phyloP scores from a whole-genome alignment of 2,797 vertebrate genomes.

The Botia almorhae region DNA sequence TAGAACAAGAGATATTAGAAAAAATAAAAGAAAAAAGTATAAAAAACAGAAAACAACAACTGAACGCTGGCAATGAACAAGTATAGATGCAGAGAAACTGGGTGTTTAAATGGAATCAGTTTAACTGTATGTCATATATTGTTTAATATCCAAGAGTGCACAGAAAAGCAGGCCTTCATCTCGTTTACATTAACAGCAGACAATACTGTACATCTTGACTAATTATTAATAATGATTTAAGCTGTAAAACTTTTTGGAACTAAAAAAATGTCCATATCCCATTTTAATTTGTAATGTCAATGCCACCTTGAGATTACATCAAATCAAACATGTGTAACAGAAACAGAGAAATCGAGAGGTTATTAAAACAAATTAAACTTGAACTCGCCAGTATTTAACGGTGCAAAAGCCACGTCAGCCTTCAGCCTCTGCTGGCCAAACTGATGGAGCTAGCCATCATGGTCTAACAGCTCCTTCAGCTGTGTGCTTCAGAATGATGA shows the following conservation, averaged over 20 bases:
- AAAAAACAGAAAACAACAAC: slow-evolving; percentile 24
- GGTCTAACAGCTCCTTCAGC: slow-evolving; percentile 43
- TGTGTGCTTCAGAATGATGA: slow-evolving; percentile 36
- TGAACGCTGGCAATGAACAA: slow-evolving; percentile 22
- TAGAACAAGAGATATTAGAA: slow-evolving; percentile 38
- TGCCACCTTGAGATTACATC: slow-evolving; percentile 24
- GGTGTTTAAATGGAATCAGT: neutral
- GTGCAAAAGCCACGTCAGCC: slow-evolving; percentile 61
- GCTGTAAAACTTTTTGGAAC: neutral
- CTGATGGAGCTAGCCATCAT: slow-evolving; percentile 64
- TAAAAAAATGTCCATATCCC: neutral
- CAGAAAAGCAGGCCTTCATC: neutral
- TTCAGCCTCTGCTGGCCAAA: slow-evolving; percentile 67
- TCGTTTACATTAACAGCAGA: slow-evolving; percentile 1
- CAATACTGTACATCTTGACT: neutral
- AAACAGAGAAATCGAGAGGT: slow-evolving; percentile 57
- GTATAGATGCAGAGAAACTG: neutral
- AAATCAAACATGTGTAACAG: slow-evolving; percentile 39
- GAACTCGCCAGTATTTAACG: slow-evolving; percentile 65
- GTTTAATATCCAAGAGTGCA: neutral
- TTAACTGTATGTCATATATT: neutral
- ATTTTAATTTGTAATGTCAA: neutral
- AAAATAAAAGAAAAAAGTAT: slow-evolving; percentile 10
- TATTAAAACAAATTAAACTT: slow-evolving; percentile 61
- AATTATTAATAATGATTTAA: neutral